Conservation (phyloP, 1,140 invertebrate species). For the Trissolcus basalis region DNA sequence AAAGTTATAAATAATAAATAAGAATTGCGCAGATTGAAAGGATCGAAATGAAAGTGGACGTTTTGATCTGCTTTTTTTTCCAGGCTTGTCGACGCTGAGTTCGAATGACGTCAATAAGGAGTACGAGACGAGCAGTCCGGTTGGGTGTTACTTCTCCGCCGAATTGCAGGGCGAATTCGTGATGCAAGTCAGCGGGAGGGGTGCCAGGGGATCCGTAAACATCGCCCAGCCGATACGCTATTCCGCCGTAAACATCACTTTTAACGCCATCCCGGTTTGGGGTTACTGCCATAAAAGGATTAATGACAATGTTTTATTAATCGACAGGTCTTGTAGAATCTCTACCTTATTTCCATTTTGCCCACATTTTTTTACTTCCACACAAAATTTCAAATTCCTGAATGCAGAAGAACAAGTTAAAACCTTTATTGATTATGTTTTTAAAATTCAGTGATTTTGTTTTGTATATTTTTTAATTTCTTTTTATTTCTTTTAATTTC, state of each 20-base stretch:
- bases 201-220: constrained; percentile 66
- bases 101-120: constrained; percentile 51
- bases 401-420: too few species aligned
- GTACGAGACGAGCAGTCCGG: constrained; percentile 59
- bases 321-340: constrained; percentile 75
- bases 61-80: constrained; percentile 24
- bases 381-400: too few species aligned
- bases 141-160: constrained; percentile 81
- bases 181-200: constrained; percentile 78
- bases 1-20: too few species aligned
- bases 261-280: constrained; percentile 82
- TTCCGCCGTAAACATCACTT: constrained; percentile 80
- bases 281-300: constrained; percentile 80
- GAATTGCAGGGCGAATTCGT: constrained; percentile 82
- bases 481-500: too few species aligned
- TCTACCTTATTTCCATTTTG: constrained; percentile 9
- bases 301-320: constrained; percentile 81
- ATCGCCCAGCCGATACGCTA: constrained; percentile 78
- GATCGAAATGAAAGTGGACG: neutral
- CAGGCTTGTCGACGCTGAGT: constrained; percentile 44
- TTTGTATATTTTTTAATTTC: too few species aligned
- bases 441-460: too few species aligned
- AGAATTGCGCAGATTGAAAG: too few species aligned
- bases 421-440: too few species aligned
- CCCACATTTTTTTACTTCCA: neutral